Conservation (phyloP, 2,113 vertebrate species). For the Pseudonaja textilis region DNA sequence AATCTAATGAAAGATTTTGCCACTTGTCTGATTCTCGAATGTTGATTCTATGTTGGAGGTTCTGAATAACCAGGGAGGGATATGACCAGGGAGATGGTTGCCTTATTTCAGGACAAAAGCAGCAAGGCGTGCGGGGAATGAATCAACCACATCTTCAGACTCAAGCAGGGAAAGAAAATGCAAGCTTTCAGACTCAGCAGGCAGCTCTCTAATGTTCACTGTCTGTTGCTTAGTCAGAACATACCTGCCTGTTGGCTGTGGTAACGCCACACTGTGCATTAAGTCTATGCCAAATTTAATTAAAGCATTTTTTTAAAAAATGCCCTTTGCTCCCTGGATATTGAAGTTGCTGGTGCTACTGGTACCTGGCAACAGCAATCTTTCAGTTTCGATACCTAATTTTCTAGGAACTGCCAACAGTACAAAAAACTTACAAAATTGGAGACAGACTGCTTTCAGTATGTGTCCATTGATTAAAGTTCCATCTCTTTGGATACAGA, state of each 20-base stretch:
- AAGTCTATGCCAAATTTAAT: conserved; percentile 16
- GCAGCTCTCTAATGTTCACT: conserved; percentile 47
- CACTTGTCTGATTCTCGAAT: conserved; percentile 54
- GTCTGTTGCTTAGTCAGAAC: conserved; percentile 45
- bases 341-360: conserved; percentile 5
- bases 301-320: conserved; percentile 24
- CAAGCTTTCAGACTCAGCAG: conserved; percentile 50
- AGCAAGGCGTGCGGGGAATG: conserved; percentile 52
- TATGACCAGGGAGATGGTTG: conserved; percentile 47
- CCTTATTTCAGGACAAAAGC: conserved; percentile 63
- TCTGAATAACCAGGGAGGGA: conserved; percentile 21
- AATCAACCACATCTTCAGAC: conserved; percentile 38
- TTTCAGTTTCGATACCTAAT: not conserved
- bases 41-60: conserved; percentile 53
- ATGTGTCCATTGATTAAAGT: not conserved
- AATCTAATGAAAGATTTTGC: conserved; percentile 52
- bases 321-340: not conserved
- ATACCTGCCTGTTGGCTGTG: conserved; percentile 32
- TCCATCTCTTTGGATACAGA: not conserved
- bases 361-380: conserved; percentile 16
- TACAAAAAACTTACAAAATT: not conserved
- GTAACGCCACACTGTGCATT: not conserved
- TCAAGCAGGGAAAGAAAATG: conserved; percentile 59
- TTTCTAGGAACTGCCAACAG: not conserved
- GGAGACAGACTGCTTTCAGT: not conserved